Percentiles rank a stretch among this genome's conserved stretches.
These are phyloP conservation scores for Lepus europaeus DNA, from an alignment of 2,113 vertebrate species.

Conservation along the genomic window DNA sequence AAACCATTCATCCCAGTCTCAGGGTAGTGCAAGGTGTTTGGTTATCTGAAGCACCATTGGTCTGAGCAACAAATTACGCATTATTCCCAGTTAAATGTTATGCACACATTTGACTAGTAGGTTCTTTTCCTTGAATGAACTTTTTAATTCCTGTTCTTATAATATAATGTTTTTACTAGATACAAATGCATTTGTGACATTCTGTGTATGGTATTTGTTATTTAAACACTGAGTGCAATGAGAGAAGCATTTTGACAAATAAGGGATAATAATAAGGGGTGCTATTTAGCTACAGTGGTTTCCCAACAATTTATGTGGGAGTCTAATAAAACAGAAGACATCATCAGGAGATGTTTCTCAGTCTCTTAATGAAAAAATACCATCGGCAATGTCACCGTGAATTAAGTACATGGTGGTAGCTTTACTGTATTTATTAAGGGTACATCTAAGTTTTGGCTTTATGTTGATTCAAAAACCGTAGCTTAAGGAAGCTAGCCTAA, in stretches of 20 bases:
- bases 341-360: not conserved
- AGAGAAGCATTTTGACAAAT: not conserved
- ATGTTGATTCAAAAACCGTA: not conserved
- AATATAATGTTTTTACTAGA: fast-evolving
- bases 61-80: not conserved
- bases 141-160: not conserved
- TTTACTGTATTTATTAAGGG: not conserved
- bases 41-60: not conserved
- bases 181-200: not conserved
- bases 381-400: not conserved
- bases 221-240: not conserved
- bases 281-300: not conserved
- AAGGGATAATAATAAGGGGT: not conserved
- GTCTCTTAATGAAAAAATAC: constrained; percentile 54
- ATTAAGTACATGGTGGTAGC: not conserved
- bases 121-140: not conserved
- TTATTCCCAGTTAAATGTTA: not conserved
- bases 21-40: not conserved
- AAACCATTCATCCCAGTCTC: not conserved
- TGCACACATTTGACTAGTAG: too few species aligned
- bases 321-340: not conserved
- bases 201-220: not conserved
- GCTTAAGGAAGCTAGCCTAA: not conserved
- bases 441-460: not conserved
- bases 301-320: not conserved